Evolutionary conservation across 2,113 vertebrate species (phyloP), one percentile per base, ranked within the genome.

Genomic region (Polypterus bichir): DNA sequence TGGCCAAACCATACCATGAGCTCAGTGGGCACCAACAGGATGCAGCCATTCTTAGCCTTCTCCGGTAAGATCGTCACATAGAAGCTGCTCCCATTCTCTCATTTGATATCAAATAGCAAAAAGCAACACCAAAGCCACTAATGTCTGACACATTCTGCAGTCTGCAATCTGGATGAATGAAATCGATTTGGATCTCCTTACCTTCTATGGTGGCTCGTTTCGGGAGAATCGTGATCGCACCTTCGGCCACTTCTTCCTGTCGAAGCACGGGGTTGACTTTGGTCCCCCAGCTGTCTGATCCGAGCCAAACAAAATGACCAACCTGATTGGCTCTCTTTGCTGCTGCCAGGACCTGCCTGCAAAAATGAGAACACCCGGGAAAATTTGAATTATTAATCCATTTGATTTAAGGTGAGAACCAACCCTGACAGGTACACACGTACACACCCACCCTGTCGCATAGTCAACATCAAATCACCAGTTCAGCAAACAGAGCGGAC

Each of bases 221-320:
- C 3, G 92, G 94, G 71, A 97, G 84, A 65, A 98, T 94, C 63
- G 94, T 98, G 74, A 98, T 85, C 52, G 94, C 92, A 5, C 94
- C 93, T 57, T 93, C 81, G 0, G 93, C 93, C 0, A 93, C 84
- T 0, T 94, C 94, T 74, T 94, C 92, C 45, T 94, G 86, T 66
- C 91, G 88, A 48, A 90, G 76, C 55, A 97, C 73, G 0, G 92
- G 92, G 65, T 83, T 87, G 68, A 89, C 71, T 70, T 98, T 97
- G 67, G 94, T 89, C n/a, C 94, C 94, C 94, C 94, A 98, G 44
- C 91, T 97, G 83, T 98, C 94, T 0, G 94, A 98, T 56, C 92
- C 94, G 11, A 98, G 89, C 94, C 94, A 98, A 0, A 97, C 79
- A 76, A 98, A 98, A 46, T 98, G 94, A 0, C 94, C 94, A 2